Percentiles rank a stretch among this genome's conserved stretches.
Conservation (phyloP, 2,113 vertebrate species). For the Diadophis punctatus region DNA sequence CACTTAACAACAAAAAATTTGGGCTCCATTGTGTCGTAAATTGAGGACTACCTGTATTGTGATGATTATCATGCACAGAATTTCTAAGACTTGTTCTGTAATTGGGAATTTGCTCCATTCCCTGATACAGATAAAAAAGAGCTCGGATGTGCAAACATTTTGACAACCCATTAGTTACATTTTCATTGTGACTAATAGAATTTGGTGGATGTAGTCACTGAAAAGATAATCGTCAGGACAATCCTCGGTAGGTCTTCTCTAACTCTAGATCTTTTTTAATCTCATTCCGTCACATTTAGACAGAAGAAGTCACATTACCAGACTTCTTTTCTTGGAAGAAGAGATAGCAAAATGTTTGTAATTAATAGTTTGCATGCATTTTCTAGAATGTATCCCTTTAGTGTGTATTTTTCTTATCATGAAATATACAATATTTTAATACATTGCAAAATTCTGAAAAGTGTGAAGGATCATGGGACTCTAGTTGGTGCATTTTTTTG, state of each 20-base stretch:
- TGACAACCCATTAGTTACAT: neutral
- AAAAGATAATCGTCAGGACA: neutral
- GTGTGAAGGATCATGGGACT: neutral
- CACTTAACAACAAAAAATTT: too few relatives aligned
- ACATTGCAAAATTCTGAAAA: neutral
- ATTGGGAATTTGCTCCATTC: conserved; percentile 22
- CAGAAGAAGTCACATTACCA: too few relatives aligned
- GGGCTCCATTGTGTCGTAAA: too few relatives aligned
- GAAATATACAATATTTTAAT: neutral
- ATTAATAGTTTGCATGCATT: neutral
- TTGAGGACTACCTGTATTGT: neutral
- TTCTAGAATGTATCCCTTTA: neutral
- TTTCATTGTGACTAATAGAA: neutral
- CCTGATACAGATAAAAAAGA: neutral
- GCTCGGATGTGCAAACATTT: neutral
- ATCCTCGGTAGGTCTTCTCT: neutral
- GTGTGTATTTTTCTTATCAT: neutral
- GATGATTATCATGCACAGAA: conserved; percentile 26
- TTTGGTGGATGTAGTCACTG: neutral
- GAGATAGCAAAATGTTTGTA: neutral
- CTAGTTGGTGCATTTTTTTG: neutral
- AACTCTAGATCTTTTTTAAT: neutral
- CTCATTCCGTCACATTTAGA: neutral
- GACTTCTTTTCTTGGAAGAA: neutral
- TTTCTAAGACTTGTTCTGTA: conserved; percentile 29